These are phyloP conservation scores for Cynoglossus semilaevis DNA, from an alignment of 2,113 vertebrate genomes.

Conservation along the genomic window DNA sequence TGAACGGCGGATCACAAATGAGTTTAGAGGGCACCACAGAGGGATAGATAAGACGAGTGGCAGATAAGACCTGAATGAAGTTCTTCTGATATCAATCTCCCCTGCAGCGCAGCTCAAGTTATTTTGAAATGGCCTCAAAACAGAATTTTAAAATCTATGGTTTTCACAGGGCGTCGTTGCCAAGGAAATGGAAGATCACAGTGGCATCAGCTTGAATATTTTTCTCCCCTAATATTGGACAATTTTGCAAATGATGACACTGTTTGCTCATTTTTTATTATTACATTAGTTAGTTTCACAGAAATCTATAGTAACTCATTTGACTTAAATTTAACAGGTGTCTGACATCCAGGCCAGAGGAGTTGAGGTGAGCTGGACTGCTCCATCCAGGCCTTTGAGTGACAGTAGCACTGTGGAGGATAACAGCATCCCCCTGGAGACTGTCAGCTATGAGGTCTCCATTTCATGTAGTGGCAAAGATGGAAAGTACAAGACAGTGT, in stretches of 20 bases:
- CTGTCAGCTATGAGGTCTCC: slow-evolving; percentile 83
- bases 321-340: slow-evolving; percentile 70
- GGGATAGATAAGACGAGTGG: slow-evolving; percentile 11
- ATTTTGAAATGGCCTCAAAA: slow-evolving; percentile 56
- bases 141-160: slow-evolving; percentile 25
- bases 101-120: slow-evolving; percentile 24
- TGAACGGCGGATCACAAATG: slow-evolving; percentile 14
- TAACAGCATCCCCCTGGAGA: slow-evolving; percentile 61
- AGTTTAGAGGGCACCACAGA: slow-evolving; percentile 23
- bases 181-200: slow-evolving; percentile 18
- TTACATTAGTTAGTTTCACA: no score
- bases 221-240: slow-evolving; percentile 5
- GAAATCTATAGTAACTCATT: not conserved
- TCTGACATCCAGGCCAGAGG: slow-evolving; percentile 86
- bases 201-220: slow-evolving; percentile 14
- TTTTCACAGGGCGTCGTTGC: slow-evolving; percentile 28
- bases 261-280: no score
- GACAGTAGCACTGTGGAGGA: slow-evolving; percentile 71
- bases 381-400: slow-evolving; percentile 73
- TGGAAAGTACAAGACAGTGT: slow-evolving; percentile 85
- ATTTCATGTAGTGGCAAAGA: slow-evolving; percentile 87
- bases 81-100: slow-evolving; percentile 39
- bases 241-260: not conserved
- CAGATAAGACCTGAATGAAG: slow-evolving; percentile 49
- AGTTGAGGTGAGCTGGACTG: slow-evolving; percentile 81